Base-by-base conservation (phyloP, 2,113 vertebrate genomes). In the Vimba vimba region DNA sequence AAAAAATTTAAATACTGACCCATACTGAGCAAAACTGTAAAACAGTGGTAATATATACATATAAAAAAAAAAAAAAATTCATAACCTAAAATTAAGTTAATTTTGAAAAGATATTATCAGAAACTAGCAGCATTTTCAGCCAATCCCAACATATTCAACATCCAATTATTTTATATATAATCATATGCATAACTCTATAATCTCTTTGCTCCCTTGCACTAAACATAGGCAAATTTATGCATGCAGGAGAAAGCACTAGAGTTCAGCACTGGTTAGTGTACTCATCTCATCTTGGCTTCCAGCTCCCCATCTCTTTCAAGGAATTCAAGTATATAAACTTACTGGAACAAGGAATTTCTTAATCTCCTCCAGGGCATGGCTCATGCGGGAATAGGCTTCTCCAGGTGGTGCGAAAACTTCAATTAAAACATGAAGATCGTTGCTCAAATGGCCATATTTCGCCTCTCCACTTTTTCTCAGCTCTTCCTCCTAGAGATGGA, bases 281-380 rank as follows among this genome's bases (percentile, higher is more conserved):
- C 69, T 50, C 81, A 69, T 64, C 60, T 66, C 36, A 74, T 76
- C 60, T 64, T 30, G 11, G 21, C 64, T 55, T 73, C n/a, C 71
- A 85, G 81, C 74, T 57, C 77, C 19, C 81, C 78, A 68, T 87
- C 79, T 75, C 79, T 86, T 76, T 86, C 62, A 17, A 89, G 80
- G 85, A 89, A 84, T 83, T 68, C 25, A 68, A n/a, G 79, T 74
- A 62, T 86, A 89, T 68, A 8, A 90, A 97, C 97, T 98, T 97
- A 99, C 97, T 57, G 98, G 98, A 93, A 99, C 97, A 75, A 99
- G 96, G 93, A 99, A 99, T 93, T 99, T 99, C 93, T 99, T 99
- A 64, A 99, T 99, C 92, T 99, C 98, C 93, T 99, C 98, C 94
- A 99, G 91, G 83, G 97, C 98, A 86, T 99, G 98, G 94, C 98